Conservation (phyloP, 1,140 invertebrate genomes). For the Drosophila bocki region DNA sequence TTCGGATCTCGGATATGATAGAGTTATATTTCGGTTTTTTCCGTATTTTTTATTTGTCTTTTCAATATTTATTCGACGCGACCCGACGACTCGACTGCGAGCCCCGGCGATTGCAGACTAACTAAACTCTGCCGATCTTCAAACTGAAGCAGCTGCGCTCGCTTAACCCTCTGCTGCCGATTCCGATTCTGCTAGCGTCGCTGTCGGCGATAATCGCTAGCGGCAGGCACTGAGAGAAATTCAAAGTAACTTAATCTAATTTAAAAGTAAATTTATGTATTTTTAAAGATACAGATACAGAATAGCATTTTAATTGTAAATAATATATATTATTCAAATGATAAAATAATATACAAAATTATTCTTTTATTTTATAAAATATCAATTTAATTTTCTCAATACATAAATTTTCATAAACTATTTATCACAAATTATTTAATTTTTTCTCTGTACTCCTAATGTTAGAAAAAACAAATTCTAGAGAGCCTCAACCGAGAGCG, state of each 20-base stretch:
- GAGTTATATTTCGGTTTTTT: slow-evolving; percentile 3
- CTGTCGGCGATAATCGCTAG: slow-evolving; percentile 22
- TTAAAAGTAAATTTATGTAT: background rate
- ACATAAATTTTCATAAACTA: background rate
- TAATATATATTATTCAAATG: too few species aligned
- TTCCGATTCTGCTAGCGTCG: slow-evolving; percentile 26
- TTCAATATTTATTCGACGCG: slow-evolving; percentile 16
- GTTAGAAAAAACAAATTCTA: background rate
- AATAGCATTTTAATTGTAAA: background rate
- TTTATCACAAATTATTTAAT: background rate
- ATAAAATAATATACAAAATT: too few species aligned
- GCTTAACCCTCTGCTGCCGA: slow-evolving; percentile 70
- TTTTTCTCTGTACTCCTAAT: background rate
- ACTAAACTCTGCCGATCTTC: slow-evolving; percentile 75
- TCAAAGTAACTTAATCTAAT: too few species aligned
- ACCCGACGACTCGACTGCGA: slow-evolving; percentile 61
- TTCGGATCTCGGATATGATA: background rate
- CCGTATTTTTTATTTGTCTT: slow-evolving; percentile 14
- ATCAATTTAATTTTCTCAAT: background rate
- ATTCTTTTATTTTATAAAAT: background rate
- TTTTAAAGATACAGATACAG: background rate
- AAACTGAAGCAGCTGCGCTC: slow-evolving; percentile 61
- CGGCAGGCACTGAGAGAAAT: slow-evolving; percentile 17
- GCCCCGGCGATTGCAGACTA: slow-evolving; percentile 77
- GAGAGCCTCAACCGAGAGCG: slow-evolving; percentile 2